phyloP scores from a whole-genome alignment of 2,888 invertebrate genomes.

The Lumbricus terrestris region DNA sequence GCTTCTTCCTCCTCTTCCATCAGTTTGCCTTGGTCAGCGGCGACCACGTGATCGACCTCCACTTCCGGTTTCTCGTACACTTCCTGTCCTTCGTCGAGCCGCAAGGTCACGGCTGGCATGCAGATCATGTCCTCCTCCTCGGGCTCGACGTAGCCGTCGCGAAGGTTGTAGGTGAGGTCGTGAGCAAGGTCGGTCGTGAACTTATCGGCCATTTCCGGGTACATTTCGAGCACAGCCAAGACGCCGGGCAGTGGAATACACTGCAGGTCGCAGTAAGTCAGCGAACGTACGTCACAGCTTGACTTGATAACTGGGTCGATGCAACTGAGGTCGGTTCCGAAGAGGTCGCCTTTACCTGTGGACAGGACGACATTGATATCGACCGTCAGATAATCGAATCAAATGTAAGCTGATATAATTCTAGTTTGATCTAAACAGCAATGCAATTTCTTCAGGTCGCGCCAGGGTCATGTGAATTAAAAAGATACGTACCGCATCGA shows the following conservation, averaged over 20 bases:
- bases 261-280: conserved; percentile 93
- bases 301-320: conserved; percentile 79
- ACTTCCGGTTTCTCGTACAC: not conserved
- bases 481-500: too few relatives aligned
- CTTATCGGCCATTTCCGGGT: conserved; percentile 91
- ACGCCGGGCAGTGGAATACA: conserved; percentile 79
- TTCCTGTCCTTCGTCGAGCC: not conserved
- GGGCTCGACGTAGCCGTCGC: conserved; percentile 88
- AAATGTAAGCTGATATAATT: not conserved
- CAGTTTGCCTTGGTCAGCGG: not conserved
- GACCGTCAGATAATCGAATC: not conserved
- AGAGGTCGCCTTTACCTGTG: conserved; percentile 29
- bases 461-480: too few relatives aligned
- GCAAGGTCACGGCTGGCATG: conserved; percentile 11
- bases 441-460: too few relatives aligned
- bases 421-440: not conserved
- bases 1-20: not conserved
- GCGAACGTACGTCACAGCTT: conserved; percentile 88
- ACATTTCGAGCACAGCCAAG: conserved; percentile 81
- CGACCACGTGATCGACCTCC: not conserved
- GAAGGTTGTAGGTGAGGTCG: conserved; percentile 87
- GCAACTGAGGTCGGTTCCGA: conserved; percentile 42
- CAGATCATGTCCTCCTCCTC: conserved; percentile 65
- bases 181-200: conserved; percentile 91
- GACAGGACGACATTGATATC: not conserved